Evolutionary conservation across 2,888 invertebrate genomes (phyloP), one percentile per base, ranked within the genome.

Genomic region (Orchestes rusci): DNA sequence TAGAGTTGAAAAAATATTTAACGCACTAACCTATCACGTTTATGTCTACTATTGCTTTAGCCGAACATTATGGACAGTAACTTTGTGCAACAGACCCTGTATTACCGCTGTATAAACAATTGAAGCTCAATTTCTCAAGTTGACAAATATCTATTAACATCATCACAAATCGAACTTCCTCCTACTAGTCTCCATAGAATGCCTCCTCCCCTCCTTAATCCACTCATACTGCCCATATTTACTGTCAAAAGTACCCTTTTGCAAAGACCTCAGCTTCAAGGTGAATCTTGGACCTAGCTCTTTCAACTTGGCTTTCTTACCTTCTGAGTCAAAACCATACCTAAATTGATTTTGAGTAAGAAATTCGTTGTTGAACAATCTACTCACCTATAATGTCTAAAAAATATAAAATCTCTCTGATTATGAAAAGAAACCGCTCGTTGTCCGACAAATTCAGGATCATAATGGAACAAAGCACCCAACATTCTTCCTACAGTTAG

Each of bases 271-370:
- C 51, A 99, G 70, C 65, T 89, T 89, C 27, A 99, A 70, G 0
- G 99, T 99, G 70, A 99, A 99, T 54, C 96, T 74, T 0, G 99
- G 99, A 0, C 99, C 99, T n/a, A 99, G 69, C 68, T 99, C 99
- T 43, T 87, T 79, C 27, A 99, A 72, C 57, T 76, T 81, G 0
- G 83, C 80, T 13, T 75, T 75, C 58, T 79, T 80, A 1, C 82
- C 82, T 47, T 89, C 85, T 41, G 80, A 75, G 53, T 89, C 84
- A 68, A 95, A 94, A 61, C 91, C 88, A 66, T 95, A 94, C 53
- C 88, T 88, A 56, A n/a, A n/a, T n/a, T n/a, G n/a, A n/a, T n/a
- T n/a, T n/a, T n/a, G n/a, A n/a, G n/a, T n/a, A n/a, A n/a, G n/a
- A n/a, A n/a, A n/a, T n/a, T n/a, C n/a, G n/a, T n/a, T n/a, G n/a